Base-by-base conservation (phyloP, 2,888 invertebrate species). In the Amphipyra tragopoginis region DNA sequence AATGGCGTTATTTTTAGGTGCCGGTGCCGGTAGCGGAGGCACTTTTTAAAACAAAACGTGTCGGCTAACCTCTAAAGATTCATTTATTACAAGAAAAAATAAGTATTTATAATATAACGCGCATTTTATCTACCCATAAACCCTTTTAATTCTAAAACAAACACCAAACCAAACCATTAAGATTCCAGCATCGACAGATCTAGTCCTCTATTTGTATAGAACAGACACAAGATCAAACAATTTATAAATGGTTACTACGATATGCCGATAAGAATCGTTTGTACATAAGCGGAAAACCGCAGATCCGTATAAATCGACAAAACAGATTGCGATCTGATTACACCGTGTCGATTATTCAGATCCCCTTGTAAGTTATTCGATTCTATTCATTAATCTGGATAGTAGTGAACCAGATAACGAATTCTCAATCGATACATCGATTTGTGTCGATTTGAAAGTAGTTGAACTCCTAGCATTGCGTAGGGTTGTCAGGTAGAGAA, bases 341-440 rank as follows among this genome's bases (percentile, higher is more conserved):
- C 88, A 85, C 86, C 83, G 93, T 91, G 93, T 92, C 93, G 93
- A 94, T 94, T 93, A 94, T 93, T 90, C 90, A 88, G 91, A 92
- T 90, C 87, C 87, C 86, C 85, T 79, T 88, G 91, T 93, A 92
- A 93, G 88, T 93, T 93, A 93, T 92, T 88, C 90, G 89, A 86
- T 87, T 90, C 91, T 88, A 93, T 93, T 93, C 93, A 93, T 92
- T 93, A 89, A 90, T 91, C 89, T 86, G 85, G 82, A 84, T 87
- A 83, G 84, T 84, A 82, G 82, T 82, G 83, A 85, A 83, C 83
- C 82, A 88, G 93, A 92, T 93, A 92, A 87, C 89, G 88, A 86
- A 89, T 89, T 89, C 85, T 86, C 86, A 88, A 89, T 88, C 89
- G 84, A 88, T 89, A 86, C 85, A 89, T 89, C 88, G 88, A 86